Percentiles rank a stretch among this genome's conserved stretches.
Evolutionary conservation across 2,888 invertebrate genomes (phyloP).

Genomic region (Podotricha telesiphe): DNA sequence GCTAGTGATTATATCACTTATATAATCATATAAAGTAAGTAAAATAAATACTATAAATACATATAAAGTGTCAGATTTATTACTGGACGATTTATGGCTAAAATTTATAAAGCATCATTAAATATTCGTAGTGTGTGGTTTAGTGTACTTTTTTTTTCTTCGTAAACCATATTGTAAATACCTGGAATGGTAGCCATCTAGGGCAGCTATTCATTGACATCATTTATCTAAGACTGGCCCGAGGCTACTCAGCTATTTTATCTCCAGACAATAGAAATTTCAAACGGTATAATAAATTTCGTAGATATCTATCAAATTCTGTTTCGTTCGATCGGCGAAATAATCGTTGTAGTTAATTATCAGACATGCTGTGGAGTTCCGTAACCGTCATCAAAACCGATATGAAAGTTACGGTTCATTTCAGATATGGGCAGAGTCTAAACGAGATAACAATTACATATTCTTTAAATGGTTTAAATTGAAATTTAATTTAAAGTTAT

Average conservation of each 20-base stretch:
- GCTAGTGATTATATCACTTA: too few species aligned
- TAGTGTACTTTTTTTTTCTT: slow-evolving; percentile 6
- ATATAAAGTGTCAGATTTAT: too few species aligned
- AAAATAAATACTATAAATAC: too few species aligned
- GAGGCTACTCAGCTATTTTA: slow-evolving; percentile 30
- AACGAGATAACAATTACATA: too few species aligned
- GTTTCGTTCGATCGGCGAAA: slow-evolving; percentile 12
- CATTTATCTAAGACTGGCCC: slow-evolving; percentile 33
- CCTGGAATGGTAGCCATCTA: slow-evolving; percentile 31
- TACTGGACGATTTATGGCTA: too few species aligned
- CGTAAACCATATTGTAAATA: slow-evolving; percentile 14
- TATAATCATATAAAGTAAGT: too few species aligned
- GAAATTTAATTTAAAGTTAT: too few species aligned
- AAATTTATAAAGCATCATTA: background rate
- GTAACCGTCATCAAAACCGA: too few species aligned
- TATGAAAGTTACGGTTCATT: too few species aligned
- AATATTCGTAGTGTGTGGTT: background rate
- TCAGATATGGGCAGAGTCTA: too few species aligned
- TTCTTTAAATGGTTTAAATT: too few species aligned
- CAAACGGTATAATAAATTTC: slow-evolving; percentile 30
- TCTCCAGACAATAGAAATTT: slow-evolving; percentile 33
- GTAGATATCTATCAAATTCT: slow-evolving; percentile 28
- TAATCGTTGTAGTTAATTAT: slow-evolving; percentile 26
- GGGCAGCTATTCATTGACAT: slow-evolving; percentile 34
- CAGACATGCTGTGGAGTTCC: too few species aligned